phyloP scores from a whole-genome alignment of 2,113 vertebrate species.

The Nibea albiflora region DNA sequence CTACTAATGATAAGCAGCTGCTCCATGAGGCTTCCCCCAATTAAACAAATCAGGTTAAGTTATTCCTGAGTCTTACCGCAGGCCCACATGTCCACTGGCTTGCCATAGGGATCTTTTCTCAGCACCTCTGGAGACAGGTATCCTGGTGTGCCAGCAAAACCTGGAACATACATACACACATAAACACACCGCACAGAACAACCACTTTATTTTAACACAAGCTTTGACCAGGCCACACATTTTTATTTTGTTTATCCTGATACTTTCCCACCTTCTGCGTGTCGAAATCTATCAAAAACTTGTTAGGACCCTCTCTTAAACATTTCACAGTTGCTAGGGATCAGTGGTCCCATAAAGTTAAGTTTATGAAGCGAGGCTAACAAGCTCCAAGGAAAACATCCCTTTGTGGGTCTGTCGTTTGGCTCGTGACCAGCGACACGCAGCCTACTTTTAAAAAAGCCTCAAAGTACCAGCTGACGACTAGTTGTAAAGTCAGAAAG shows the following conservation, averaged over 20 bases:
- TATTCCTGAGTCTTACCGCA: slow-evolving; percentile 87
- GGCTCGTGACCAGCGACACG: slow-evolving; percentile 3
- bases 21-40: not conserved
- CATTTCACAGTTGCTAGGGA: slow-evolving; percentile 1
- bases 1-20: not conserved
- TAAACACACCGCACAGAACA: not conserved
- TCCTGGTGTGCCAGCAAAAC: slow-evolving; percentile 96
- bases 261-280: no score
- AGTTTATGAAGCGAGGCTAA: slow-evolving; percentile 20
- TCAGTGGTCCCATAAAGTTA: not conserved
- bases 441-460: slow-evolving; percentile 57
- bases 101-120: slow-evolving; percentile 97
- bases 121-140: slow-evolving; percentile 97
- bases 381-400: slow-evolving; percentile 6
- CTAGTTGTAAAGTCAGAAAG: slow-evolving; percentile 22
- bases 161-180: slow-evolving; percentile 72
- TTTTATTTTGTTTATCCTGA: not conserved
- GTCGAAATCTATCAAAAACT: not conserved
- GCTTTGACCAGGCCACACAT: not conserved
- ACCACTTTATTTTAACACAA: not conserved
- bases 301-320: not conserved
- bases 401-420: slow-evolving; percentile 11
- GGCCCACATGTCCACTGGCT: slow-evolving; percentile 99
- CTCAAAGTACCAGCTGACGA: slow-evolving; percentile 11
- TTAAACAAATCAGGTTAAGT: not conserved